Evolutionary conservation across 2,888 invertebrate genomes (phyloP).

Genomic region (Polydrusus pterygomalis): DNA sequence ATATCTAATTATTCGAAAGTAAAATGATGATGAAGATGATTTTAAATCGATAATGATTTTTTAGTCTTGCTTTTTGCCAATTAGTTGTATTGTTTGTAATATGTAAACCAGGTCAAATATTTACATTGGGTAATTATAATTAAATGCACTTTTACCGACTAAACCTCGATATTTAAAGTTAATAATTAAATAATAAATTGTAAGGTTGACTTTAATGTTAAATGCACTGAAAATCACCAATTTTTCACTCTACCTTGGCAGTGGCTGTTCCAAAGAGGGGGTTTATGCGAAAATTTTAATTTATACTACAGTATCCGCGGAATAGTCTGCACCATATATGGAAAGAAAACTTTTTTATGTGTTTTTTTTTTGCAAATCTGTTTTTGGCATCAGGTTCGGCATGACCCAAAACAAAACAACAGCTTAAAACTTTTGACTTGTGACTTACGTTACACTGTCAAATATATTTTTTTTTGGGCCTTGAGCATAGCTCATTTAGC

Average conservation of each 20-base stretch:
- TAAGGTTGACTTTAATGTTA: neutral
- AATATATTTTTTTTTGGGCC: no score
- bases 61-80: neutral
- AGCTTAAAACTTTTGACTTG: no score
- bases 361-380: no score
- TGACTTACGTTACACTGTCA: no score
- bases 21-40: conserved; percentile 10
- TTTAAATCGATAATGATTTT: neutral
- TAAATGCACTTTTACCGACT: neutral
- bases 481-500: no score
- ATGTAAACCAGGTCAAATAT: conserved; percentile 9
- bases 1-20: neutral
- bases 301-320: no score
- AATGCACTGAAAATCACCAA: neutral
- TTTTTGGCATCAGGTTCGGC: no score
- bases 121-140: conserved; percentile 1
- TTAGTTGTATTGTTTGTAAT: neutral
- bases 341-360: no score
- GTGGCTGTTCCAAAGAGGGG: no score
- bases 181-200: neutral
- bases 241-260: neutral
- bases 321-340: no score
- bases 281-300: no score
- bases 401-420: no score
- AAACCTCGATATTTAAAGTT: neutral